A percentile compares a stretch with the other conserved stretches of the same genome.
Evolutionary conservation across 2,113 vertebrate genomes (phyloP).

Genomic region (Mesoclemmys tuberculata): DNA sequence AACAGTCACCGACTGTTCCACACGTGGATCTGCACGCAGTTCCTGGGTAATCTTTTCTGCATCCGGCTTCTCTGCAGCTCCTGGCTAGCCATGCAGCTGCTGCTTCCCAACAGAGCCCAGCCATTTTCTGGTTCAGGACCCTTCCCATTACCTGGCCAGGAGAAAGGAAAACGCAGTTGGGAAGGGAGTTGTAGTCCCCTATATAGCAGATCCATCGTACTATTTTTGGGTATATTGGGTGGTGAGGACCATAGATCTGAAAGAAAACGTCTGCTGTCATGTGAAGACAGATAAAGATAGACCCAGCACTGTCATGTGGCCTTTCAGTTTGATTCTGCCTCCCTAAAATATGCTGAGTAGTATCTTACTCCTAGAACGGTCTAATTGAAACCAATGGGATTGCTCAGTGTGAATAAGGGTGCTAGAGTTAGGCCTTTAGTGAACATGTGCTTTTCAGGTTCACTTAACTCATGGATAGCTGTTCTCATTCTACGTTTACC

Average conservation of each 20-base stretch:
- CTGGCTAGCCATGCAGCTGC: background rate
- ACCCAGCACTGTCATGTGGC: background rate
- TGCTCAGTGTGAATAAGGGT: background rate
- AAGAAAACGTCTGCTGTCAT: background rate
- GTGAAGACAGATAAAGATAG: background rate
- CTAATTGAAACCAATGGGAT: constrained; percentile 20
- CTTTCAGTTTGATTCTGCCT: background rate
- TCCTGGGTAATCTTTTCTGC: background rate
- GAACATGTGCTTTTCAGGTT: background rate
- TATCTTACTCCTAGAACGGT: background rate
- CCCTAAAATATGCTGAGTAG: background rate
- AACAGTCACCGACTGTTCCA: background rate
- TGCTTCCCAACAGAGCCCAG: background rate
- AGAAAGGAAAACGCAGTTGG: background rate
- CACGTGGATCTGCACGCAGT: background rate
- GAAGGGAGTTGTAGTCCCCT: background rate
- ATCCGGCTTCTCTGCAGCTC: background rate
- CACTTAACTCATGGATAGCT: fast-evolving
- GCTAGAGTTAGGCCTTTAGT: background rate
- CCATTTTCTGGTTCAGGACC: background rate
- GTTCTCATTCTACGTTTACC: background rate
- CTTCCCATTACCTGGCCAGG: background rate
- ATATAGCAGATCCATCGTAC: background rate
- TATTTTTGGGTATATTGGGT: background rate
- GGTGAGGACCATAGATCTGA: background rate